These are phyloP conservation scores for Drepana arcuata DNA, from an alignment of 1,140 invertebrate genomes.

Conservation along the genomic window DNA sequence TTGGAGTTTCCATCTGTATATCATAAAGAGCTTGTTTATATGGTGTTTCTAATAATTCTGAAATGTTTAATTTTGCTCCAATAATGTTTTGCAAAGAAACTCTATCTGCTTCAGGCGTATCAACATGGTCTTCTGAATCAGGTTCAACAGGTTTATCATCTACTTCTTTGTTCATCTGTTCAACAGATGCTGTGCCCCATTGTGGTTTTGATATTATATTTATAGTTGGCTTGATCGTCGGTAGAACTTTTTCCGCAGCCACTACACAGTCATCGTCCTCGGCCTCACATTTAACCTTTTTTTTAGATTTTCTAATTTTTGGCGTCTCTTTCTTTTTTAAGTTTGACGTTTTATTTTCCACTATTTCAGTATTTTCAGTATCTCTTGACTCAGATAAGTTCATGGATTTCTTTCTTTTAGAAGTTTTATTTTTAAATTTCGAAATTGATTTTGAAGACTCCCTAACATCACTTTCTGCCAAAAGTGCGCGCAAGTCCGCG, in stretches of 20 bases:
- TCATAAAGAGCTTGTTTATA: slow-evolving; percentile 62
- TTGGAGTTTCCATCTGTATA: slow-evolving; percentile 63
- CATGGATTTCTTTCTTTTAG: slow-evolving; percentile 11
- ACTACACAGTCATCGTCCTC: slow-evolving; percentile 10
- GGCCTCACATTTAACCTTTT: slow-evolving; percentile 17
- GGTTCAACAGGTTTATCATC: slow-evolving; percentile 26
- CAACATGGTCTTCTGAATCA: slow-evolving; percentile 21
- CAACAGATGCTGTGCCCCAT: not conserved
- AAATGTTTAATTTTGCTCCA: slow-evolving; percentile 53
- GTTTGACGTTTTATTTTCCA: slow-evolving; percentile 2
- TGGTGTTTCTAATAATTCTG: slow-evolving; percentile 57
- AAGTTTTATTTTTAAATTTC: slow-evolving; percentile 8
- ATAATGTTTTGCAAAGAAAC: slow-evolving; percentile 51
- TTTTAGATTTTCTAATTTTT: slow-evolving; percentile 27
- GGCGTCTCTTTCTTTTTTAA: slow-evolving; percentile 14
- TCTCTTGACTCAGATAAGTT: slow-evolving; percentile 6
- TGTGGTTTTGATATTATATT: slow-evolving; percentile 32
- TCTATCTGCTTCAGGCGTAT: slow-evolving; percentile 50
- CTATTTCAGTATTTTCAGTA: slow-evolving; percentile 10
- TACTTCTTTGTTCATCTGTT: slow-evolving; percentile 8
- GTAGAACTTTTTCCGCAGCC: slow-evolving; percentile 5
- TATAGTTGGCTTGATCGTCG: slow-evolving; percentile 30
- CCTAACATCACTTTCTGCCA: slow-evolving; percentile 10
- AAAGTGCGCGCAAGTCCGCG: slow-evolving; percentile 38
- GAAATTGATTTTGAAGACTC: slow-evolving; percentile 6